Evolutionary conservation across 2,113 vertebrate genomes (phyloP).

Genomic region (Cavia porcellus): DNA sequence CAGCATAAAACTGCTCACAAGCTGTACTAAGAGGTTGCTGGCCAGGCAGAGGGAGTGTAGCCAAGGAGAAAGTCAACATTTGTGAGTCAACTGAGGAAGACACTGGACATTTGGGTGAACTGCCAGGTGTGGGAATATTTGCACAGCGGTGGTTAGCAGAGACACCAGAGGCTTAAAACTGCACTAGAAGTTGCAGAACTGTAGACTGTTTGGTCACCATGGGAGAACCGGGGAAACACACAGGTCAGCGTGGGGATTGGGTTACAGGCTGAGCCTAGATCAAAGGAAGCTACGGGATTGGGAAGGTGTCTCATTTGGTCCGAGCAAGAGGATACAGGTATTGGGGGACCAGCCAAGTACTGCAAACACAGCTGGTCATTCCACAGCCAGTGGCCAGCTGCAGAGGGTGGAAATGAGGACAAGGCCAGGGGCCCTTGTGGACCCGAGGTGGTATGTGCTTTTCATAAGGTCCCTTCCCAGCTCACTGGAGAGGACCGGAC

Average conservation of each 20-base stretch:
- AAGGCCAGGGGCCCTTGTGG: not conserved
- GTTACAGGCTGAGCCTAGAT: conserved; percentile 12
- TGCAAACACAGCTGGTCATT: not conserved
- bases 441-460: no score
- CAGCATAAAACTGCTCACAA: not conserved
- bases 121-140: conserved; percentile 50
- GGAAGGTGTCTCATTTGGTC: conserved; percentile 48
- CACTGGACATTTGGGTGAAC: not conserved
- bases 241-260: not conserved
- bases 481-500: not conserved
- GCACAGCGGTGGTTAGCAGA: not conserved
- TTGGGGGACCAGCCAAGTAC: not conserved
- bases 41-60: not conserved
- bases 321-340: not conserved
- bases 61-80: conserved; percentile 38
- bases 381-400: not conserved
- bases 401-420: not conserved
- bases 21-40: not conserved
- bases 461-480: not conserved
- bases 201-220: not conserved
- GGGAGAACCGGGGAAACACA: not conserved
- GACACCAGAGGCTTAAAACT: not conserved
- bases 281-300: conserved; percentile 23
- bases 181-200: not conserved
- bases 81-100: conserved; percentile 49